Percentiles rank a stretch among this genome's conserved stretches.
phyloP scores from a whole-genome alignment of 2,113 vertebrate genomes.

The Ramphastos sulfuratus region DNA sequence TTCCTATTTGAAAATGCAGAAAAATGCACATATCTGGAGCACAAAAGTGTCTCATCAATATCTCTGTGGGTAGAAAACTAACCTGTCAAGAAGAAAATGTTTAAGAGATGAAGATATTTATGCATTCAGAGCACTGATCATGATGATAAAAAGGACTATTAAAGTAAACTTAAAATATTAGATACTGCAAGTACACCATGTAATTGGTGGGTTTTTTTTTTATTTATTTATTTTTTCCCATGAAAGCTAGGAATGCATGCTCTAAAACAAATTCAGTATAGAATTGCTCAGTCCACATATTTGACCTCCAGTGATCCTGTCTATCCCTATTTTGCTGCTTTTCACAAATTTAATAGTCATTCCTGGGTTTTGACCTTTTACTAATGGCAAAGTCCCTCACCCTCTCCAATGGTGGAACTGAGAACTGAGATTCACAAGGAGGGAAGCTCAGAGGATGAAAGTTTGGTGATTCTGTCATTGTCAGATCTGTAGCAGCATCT shows the following conservation, averaged over 20 bases:
- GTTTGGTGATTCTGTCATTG: not conserved
- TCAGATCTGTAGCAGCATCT: not conserved
- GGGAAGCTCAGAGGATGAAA: not conserved
- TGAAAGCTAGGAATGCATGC: not conserved
- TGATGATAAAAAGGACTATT: slow-evolving; percentile 58
- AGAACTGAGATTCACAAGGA: not conserved
- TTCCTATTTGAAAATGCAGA: slow-evolving; percentile 72
- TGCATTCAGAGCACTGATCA: slow-evolving; percentile 13
- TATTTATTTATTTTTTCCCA: not conserved
- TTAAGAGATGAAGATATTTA: slow-evolving; percentile 60
- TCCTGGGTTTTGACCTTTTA: not conserved
- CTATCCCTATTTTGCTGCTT: not conserved
- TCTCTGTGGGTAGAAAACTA: slow-evolving; percentile 64
- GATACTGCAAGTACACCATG: not conserved
- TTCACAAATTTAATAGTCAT: not conserved
- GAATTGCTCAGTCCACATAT: slow-evolving; percentile 3
- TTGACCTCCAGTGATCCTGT: not conserved
- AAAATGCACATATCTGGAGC: slow-evolving; percentile 66
- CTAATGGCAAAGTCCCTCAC: not conserved
- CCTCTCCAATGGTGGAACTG: not conserved
- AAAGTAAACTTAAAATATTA: slow-evolving; percentile 57
- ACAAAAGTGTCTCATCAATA: slow-evolving; percentile 67
- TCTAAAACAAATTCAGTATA: not conserved
- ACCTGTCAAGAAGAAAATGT: slow-evolving; percentile 61
- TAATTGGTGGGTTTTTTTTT: not conserved